Evolutionary conservation across 2,797 vertebrate species (phyloP).

Genomic region (Botia almorhae): DNA sequence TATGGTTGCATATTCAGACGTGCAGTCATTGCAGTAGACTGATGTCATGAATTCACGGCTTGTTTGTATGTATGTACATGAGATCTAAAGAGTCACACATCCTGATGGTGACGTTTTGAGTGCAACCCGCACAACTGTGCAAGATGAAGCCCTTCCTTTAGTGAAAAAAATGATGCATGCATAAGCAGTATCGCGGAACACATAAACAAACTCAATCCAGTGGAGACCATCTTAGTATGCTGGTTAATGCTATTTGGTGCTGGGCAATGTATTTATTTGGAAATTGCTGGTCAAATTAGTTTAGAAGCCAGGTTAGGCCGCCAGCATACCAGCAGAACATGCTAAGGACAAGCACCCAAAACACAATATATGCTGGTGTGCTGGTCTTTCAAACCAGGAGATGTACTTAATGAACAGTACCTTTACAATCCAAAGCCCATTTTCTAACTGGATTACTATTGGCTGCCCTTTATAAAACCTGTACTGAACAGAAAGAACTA

Average conservation of each 20-base stretch:
- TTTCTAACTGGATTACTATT: constrained; percentile 2
- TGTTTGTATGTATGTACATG: not conserved
- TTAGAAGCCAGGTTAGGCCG: no score
- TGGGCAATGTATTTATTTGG: not conserved
- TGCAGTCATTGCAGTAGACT: not conserved
- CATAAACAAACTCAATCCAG: no score
- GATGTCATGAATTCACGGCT: not conserved
- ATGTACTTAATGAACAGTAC: constrained; percentile 1
- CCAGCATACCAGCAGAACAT: no score
- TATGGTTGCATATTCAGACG: not conserved
- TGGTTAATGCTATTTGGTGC: not conserved
- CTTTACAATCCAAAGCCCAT: not conserved
- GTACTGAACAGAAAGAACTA: not conserved
- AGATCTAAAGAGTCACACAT: not conserved
- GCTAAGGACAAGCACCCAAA: not conserved
- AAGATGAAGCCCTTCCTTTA: not conserved
- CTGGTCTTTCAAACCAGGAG: not conserved
- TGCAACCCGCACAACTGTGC: not conserved
- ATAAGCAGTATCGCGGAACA: not conserved
- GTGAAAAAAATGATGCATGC: not conserved
- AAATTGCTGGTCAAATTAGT: not conserved
- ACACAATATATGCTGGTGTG: not conserved
- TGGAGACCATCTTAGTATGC: no score
- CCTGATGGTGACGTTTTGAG: not conserved
- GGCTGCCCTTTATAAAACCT: constrained; percentile 32